Percentiles rank a stretch among this genome's conserved stretches.
Evolutionary conservation across 2,888 invertebrate genomes (phyloP).

Genomic region (Lasioglossum villosulum): DNA sequence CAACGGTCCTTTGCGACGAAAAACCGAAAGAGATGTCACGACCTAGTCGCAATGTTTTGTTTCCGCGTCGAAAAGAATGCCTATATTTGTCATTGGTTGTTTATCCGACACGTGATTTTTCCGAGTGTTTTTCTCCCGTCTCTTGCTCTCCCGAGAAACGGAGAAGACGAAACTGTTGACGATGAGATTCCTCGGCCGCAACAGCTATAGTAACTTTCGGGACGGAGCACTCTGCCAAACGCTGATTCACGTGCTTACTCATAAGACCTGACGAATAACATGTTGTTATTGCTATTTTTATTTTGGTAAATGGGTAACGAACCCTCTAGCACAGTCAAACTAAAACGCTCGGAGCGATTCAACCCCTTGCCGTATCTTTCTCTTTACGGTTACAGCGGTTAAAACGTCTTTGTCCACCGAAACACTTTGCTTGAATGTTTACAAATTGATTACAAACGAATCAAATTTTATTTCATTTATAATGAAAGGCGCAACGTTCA

Average conservation of each 20-base stretch:
- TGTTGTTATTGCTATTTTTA: slow-evolving; percentile 5
- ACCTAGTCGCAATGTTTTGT: slow-evolving; percentile 29
- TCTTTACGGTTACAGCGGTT: no score
- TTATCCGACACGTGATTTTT: background rate
- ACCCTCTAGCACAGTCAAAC: background rate
- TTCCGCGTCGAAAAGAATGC: background rate
- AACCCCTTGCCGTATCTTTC: no score
- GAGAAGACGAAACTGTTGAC: slow-evolving; percentile 5
- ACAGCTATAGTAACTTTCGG: slow-evolving; percentile 21
- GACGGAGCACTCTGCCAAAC: slow-evolving; percentile 40
- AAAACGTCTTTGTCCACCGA: no score
- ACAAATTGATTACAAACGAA: no score
- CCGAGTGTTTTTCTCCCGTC: background rate
- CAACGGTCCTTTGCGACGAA: slow-evolving; percentile 25
- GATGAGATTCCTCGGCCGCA: background rate
- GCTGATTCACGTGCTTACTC: slow-evolving; percentile 48
- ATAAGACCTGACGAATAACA: slow-evolving; percentile 33
- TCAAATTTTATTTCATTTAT: no score
- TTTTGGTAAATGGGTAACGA: background rate
- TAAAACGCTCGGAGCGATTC: background rate
- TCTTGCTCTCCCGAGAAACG: background rate
- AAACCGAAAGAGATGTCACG: background rate
- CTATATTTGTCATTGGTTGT: background rate
- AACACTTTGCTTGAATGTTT: no score
- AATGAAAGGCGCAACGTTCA: no score